Conservation (phyloP, 2,797 vertebrate species). For the Remorina albescens region DNA sequence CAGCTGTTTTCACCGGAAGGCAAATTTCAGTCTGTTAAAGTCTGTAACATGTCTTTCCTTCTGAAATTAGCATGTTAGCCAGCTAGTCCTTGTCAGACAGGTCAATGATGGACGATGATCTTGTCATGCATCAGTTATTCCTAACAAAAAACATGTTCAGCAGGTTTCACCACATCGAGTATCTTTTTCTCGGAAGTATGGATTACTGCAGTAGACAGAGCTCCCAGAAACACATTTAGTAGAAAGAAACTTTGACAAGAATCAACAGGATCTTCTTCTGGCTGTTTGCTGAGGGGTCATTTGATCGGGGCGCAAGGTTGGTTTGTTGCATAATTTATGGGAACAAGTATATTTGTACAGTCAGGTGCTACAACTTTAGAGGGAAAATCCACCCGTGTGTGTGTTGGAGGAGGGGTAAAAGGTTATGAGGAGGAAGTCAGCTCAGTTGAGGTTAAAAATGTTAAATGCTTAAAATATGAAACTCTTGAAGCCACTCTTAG, state of each 20-base stretch:
- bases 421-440: too few relatives aligned
- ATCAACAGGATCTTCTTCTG: constrained; percentile 3
- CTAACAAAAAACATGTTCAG: too few relatives aligned
- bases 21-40: too few relatives aligned
- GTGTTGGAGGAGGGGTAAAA: not conserved
- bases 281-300: constrained; percentile 2
- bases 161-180: not conserved
- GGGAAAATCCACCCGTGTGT: not conserved
- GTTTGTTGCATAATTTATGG: constrained; percentile 29
- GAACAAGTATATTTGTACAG: constrained; percentile 35
- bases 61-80: too few relatives aligned
- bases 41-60: too few relatives aligned
- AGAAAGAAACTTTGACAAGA: not conserved
- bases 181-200: not conserved
- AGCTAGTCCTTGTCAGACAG: too few relatives aligned
- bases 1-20: not conserved
- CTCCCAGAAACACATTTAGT: not conserved
- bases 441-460: too few relatives aligned
- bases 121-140: too few relatives aligned
- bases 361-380: not conserved
- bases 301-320: constrained; percentile 30
- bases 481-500: too few relatives aligned
- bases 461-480: too few relatives aligned
- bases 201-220: not conserved
- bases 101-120: too few relatives aligned